Base-by-base conservation (phyloP, 2,888 invertebrate genomes). In the Pristionchus japonicus region DNA sequence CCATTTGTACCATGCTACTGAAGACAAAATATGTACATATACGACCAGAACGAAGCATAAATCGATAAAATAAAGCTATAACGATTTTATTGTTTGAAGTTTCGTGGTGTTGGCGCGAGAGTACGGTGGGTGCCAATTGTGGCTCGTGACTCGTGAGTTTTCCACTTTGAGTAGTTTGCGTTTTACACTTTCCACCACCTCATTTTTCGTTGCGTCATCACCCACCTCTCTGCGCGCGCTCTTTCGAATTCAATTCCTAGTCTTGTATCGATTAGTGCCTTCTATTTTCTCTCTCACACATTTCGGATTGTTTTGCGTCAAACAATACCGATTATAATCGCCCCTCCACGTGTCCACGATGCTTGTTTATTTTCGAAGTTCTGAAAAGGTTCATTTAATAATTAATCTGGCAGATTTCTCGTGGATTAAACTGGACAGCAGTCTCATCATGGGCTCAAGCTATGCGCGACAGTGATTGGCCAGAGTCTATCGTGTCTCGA, bases 1-100 rank as follows among this genome's bases (percentile, higher is more conserved):
- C 90, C 91, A 91, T 91, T 17, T 89, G 89, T 88, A 89, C 89
- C 87, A 88, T 88, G 34, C 74, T 34, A 77, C 90, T 89, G 87
- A 85, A 89, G 84, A 4, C 20, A 31, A 52, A 80, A 23, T 15
- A 27, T 34, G n/a, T 37, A 57, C 7, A 37, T 27, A 43, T 31
- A 74, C 13, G 20, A 23, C 34, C 40, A 11, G 4, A 40, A 80
- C 47, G 13, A 49, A 49, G n/a, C 7, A 49, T 9, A 27, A 47
- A 77, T 37, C 15, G 34, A 17, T 34, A 70, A 15, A 34, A 70
- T 11, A 70, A 70, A 67, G 15, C 3, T 2, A n/a, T n/a, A n/a
- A n/a, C n/a, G n/a, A n/a, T n/a, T n/a, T n/a, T n/a, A n/a, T n/a
- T n/a, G n/a, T n/a, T n/a, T n/a, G n/a, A n/a, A n/a, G n/a, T n/a